phyloP scores from a whole-genome alignment of 2,113 vertebrate genomes.

The Chionis minor region DNA sequence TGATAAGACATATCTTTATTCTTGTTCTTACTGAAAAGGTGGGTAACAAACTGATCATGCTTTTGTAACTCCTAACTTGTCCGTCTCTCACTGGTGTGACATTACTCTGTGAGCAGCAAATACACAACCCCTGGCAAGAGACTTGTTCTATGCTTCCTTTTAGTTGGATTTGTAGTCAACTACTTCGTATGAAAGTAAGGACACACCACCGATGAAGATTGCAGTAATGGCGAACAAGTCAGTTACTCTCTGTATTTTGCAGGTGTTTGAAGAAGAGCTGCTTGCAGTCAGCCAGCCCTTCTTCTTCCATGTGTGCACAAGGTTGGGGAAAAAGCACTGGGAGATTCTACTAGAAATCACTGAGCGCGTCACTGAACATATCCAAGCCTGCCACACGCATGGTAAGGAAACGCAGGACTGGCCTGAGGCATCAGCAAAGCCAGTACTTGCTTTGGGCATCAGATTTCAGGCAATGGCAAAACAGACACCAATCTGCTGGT shows the following conservation, averaged over 20 bases:
- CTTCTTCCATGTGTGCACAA: not conserved
- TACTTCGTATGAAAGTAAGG: not conserved
- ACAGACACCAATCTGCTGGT: not conserved
- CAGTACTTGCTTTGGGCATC: not conserved
- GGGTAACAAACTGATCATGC: not conserved
- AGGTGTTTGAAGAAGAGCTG: not conserved
- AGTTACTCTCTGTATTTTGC: not conserved
- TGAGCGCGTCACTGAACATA: not conserved
- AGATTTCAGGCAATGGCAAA: not conserved
- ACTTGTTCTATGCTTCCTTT: not conserved
- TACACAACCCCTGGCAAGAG: not conserved
- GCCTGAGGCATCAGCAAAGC: not conserved
- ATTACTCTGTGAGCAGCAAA: not conserved
- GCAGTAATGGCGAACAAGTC: not conserved
- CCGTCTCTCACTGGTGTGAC: not conserved
- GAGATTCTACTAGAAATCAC: not conserved
- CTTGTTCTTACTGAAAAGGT: slow-evolving; percentile 9
- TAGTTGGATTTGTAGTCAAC: not conserved
- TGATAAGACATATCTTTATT: not conserved
- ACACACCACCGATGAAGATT: not conserved
- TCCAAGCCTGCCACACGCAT: not conserved
- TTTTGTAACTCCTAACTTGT: not conserved
- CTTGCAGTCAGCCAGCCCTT: not conserved
- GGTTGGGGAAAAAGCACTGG: not conserved
- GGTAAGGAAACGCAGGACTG: not conserved